Evolutionary conservation across 2,113 vertebrate species (phyloP), one percentile per base, ranked within the genome.

Genomic region (Serilophus lunatus): DNA sequence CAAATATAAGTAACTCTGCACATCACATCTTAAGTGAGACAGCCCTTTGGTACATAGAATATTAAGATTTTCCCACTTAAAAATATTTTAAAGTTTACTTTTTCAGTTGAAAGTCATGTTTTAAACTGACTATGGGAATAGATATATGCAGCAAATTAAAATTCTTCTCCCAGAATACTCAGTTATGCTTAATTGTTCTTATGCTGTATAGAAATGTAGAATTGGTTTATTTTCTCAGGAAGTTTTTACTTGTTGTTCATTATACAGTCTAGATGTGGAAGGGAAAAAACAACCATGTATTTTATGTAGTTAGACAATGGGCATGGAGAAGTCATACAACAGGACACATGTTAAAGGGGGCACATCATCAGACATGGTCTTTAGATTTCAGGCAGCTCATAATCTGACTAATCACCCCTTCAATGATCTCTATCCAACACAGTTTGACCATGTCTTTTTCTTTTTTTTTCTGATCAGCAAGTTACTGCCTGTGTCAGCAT

Each of bases 241-340:
- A 74, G 7, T 15, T 68, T 88, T 80, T 84, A 70, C n/a, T 81
- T 71, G n/a, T 14, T 81, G 12, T 25, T 69, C 29, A 8, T 92
- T 78, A 40, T 22, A 65, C 26, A 49, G 40, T 38, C 7, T 47
- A 31, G 28, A 19, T 69, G 40, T 50, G 33, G 1, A 12, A 3
- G 4, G 3, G 3, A 0, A 1, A 6, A 50, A 38, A 10, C 25
- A 42, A 13, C n/a, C 5, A 33, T 14, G 12, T 38, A 24, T 18
- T 60, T 57, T 28, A 3, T 57, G 11, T 44, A 12, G 25, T 70
- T 54, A 64, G 26, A 51, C 42, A 72, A 71, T 3, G 3, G 54
- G 16, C 40, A 25, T 17, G 7, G 51, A 65, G 57, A 86, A 63
- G 29, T 61, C 49, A 60, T 70, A 70, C 25, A 40, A 45, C 31